Base-by-base conservation (phyloP, 2,888 invertebrate genomes). In the Entomobrya proxima region DNA sequence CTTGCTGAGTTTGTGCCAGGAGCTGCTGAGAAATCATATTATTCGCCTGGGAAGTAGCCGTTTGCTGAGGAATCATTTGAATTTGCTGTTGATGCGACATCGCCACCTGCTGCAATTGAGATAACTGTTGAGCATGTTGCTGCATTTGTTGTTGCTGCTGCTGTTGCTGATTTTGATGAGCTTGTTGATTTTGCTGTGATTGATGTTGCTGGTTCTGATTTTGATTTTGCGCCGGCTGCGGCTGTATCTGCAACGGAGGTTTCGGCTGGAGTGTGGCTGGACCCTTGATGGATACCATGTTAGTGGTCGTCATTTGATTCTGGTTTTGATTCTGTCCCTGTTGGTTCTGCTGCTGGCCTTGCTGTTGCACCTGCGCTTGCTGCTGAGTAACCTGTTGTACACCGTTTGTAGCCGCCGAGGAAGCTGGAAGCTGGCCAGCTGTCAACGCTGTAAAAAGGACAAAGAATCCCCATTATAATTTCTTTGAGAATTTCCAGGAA, bases 51-150 rank as follows among this genome's bases (percentile, higher is more conserved):
- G 89, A 87, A 30, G 88, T 86, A 11, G 87, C 72, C 2, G 21
- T 55, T 61, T 47, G 72, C 40, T 89, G 89, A 37, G 86, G 87
- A 84, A 89, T 89, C 88, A 90, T 89, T 85, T 90, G 90, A 9
- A 90, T 78, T 75, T 90, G 90, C n/a, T 87, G 72, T 55, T 86
- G 85, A 61, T 86, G 87, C 58, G 86, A 40, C 88, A 90, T 89
- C 52, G 88, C 85, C 0, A 90, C 88, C 91, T 87, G 92, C 91
- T n/a, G 91, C 50, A 86, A 83, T 67, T 88, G 89, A 30, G 84
- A 89, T 86, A 92, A 91, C 88, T 92, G 92, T 88, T 92, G 90
- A 86, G 92, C 92, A 86, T 92, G 92, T 86, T 92, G 91, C 72
- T 86, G 85, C 21, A 84, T 79, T 55, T 84, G 86, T 15, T 88